These are phyloP conservation scores for Lycocerus yunnanus DNA, from an alignment of 2,888 invertebrate genomes.

Conservation along the genomic window DNA sequence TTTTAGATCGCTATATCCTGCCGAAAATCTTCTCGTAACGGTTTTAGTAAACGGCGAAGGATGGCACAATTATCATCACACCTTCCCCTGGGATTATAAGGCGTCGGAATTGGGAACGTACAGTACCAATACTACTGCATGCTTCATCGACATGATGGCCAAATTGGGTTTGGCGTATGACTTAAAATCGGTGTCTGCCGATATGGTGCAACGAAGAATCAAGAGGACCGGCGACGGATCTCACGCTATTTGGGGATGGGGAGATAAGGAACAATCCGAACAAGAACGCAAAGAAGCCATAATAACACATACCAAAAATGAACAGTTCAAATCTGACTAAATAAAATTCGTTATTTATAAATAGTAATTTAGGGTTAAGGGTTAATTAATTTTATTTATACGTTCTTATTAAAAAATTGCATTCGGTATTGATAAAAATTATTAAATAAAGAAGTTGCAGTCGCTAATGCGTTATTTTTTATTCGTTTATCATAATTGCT, in stretches of 20 bases:
- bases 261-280: conserved; percentile 66
- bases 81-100: conserved; percentile 85
- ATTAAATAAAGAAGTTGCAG: conserved; percentile 2
- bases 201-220: conserved; percentile 71
- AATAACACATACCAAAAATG: conserved; percentile 42
- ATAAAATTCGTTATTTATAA: not conserved
- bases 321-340: not conserved
- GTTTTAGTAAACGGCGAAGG: conserved; percentile 75
- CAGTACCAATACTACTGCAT: conserved; percentile 73
- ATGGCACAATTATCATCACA: conserved; percentile 88
- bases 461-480: not conserved
- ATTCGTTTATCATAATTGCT: not conserved
- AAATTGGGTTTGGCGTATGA: conserved; percentile 88
- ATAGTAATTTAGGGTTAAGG: not conserved
- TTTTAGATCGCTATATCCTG: conserved; percentile 67
- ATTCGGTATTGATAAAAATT: not conserved
- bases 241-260: conserved; percentile 81
- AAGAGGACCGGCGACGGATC: conserved; percentile 75
- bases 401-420: not conserved
- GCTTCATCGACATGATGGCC: conserved; percentile 80
- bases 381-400: not conserved
- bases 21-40: conserved; percentile 72
- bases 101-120: conserved; percentile 78
- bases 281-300: conserved; percentile 48
- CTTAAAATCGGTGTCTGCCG: conserved; percentile 75